Percentiles rank a stretch among this genome's conserved stretches.
Conservation (phyloP, 2,797 vertebrate genomes). For the Phalanger gymnotis region DNA sequence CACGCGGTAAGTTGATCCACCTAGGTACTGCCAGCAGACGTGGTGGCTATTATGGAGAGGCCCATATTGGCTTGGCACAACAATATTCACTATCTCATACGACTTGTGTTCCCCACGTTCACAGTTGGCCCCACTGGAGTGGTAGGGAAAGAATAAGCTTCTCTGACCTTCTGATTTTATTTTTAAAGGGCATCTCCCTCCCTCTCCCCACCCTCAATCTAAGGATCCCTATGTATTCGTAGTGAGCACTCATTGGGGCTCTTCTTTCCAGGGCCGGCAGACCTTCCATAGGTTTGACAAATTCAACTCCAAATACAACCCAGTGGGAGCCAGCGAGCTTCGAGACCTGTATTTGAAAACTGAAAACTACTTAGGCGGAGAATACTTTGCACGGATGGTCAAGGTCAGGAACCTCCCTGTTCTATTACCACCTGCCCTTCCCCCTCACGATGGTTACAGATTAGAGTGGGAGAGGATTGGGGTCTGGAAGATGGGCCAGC, state of each 20-base stretch:
- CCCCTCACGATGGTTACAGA: not conserved
- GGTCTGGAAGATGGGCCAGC: not conserved
- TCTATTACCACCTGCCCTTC: not conserved
- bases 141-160: not conserved
- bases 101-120: not conserved
- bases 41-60: not conserved
- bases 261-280: conserved; percentile 90
- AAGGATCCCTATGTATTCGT: not conserved
- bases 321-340: conserved; percentile 96
- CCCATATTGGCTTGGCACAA: not conserved
- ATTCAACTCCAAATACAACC: conserved; percentile 99
- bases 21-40: not conserved
- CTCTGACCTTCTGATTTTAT: not conserved
- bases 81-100: not conserved
- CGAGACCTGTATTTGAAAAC: conserved; percentile 96
- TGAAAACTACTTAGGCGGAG: conserved; percentile 95
- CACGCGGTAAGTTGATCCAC: conserved; percentile 90
- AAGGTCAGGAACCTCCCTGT: conserved; percentile 87
- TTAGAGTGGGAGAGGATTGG: not conserved
- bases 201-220: not conserved
- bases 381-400: conserved; percentile 97
- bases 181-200: not conserved
- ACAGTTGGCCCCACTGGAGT: not conserved
- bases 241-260: not conserved
- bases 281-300: conserved; percentile 99